Percentiles rank a stretch among this genome's conserved stretches.
Evolutionary conservation across 1,140 invertebrate species (phyloP).

Genomic region (Pseudoatta argentina): DNA sequence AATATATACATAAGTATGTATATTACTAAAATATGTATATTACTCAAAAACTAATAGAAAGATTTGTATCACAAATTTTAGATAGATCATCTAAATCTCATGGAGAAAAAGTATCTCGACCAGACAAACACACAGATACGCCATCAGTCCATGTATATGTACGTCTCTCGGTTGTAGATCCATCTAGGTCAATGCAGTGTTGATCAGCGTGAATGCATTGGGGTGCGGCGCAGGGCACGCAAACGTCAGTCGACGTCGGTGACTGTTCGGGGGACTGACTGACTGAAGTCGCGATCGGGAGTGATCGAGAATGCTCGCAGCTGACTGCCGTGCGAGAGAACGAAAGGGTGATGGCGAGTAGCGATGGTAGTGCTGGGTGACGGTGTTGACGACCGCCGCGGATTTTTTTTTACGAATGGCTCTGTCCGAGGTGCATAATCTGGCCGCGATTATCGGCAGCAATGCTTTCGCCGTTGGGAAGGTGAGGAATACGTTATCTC

Average conservation of each 20-base stretch:
- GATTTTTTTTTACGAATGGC: slow-evolving; percentile 81
- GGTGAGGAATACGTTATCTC: slow-evolving; percentile 68
- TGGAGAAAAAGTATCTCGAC: not conserved
- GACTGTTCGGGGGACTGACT: not conserved
- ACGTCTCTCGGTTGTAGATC: not conserved
- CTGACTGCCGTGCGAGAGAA: slow-evolving; percentile 71
- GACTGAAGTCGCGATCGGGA: not conserved
- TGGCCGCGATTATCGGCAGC: slow-evolving; percentile 81
- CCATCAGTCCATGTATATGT: not conserved
- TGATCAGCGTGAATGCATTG: not conserved
- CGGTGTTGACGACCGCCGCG: not conserved
- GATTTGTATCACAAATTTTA: not conserved
- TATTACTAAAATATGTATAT: not conserved
- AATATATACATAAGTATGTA: not conserved
- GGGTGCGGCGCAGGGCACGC: not conserved
- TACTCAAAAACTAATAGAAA: not conserved
- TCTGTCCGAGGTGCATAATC: slow-evolving; percentile 83
- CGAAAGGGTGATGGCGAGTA: slow-evolving; percentile 80
- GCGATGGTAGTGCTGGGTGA: slow-evolving; percentile 68
- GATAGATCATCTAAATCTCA: not conserved
- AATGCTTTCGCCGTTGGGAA: slow-evolving; percentile 81
- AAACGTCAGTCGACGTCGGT: slow-evolving; percentile 1
- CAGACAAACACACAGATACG: not conserved
- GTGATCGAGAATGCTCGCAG: slow-evolving; percentile 22
- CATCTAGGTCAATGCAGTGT: slow-evolving; percentile 47